These are phyloP conservation scores for Cantharis rustica DNA, from an alignment of 2,888 invertebrate species.

Conservation along the genomic window DNA sequence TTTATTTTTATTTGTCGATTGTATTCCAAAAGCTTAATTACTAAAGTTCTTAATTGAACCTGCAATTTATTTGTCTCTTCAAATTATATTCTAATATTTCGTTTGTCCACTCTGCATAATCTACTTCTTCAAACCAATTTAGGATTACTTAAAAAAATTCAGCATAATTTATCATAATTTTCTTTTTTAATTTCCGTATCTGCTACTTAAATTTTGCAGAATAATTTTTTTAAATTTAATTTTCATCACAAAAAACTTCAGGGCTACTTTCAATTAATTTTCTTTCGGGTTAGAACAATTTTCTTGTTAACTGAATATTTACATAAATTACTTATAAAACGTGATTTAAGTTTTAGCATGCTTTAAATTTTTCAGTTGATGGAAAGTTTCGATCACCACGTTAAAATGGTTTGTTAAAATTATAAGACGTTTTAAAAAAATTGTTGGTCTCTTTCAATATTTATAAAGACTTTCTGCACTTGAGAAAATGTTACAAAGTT, in stretches of 20 bases:
- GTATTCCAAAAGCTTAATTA: neutral
- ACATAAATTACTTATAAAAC: neutral
- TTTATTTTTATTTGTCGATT: neutral
- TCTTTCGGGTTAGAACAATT: neutral
- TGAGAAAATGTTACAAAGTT: neutral
- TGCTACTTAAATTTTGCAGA: neutral
- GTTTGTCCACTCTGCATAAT: neutral
- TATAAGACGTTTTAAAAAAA: neutral
- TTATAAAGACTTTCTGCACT: neutral
- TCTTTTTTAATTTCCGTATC: neutral
- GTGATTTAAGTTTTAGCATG: neutral
- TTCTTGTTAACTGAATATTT: neutral
- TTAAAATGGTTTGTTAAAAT: neutral
- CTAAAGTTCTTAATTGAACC: neutral
- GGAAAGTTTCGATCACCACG: neutral
- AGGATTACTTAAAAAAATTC: neutral
- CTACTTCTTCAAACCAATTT: neutral
- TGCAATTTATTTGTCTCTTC: neutral
- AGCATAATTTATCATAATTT: neutral
- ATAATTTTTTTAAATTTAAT: neutral
- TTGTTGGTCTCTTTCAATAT: neutral
- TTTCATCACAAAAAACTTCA: neutral
- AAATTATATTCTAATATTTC: neutral
- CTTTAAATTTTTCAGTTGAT: neutral
- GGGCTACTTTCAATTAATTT: neutral